These are phyloP conservation scores for Anguilla anguilla DNA, from an alignment of 2,797 vertebrate genomes.

Conservation along the genomic window DNA sequence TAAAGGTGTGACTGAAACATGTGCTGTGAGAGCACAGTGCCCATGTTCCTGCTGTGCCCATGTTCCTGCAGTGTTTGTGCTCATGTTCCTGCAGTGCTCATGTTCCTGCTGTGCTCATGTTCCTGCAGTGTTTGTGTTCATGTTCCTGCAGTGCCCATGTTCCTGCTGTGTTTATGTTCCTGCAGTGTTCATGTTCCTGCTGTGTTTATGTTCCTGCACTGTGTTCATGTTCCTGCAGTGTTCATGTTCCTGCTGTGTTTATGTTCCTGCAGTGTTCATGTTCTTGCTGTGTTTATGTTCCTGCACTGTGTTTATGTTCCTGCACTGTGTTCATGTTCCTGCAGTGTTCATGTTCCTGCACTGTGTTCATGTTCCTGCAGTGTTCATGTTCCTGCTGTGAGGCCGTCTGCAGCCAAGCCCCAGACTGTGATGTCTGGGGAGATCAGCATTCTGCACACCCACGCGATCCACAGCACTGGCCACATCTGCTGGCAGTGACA, in stretches of 20 bases:
- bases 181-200: neutral
- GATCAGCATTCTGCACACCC: constrained; percentile 50
- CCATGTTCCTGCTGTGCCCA: too few relatives aligned
- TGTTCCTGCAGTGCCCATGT: neutral
- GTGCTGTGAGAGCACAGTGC: neutral
- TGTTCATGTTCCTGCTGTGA: neutral
- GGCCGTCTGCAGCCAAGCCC: neutral
- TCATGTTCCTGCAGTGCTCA: too few relatives aligned
- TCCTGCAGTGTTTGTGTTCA: too few relatives aligned
- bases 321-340: neutral
- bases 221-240: neutral
- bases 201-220: neutral
- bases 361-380: neutral
- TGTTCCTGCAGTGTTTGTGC: too few relatives aligned
- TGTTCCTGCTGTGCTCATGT: neutral
- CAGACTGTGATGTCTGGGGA: constrained; percentile 10
- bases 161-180: neutral
- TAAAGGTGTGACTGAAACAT: neutral
- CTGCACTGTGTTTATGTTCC: neutral
- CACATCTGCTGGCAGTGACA: constrained; percentile 45
- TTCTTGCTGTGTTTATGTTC: neutral
- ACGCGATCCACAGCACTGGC: constrained; percentile 32
- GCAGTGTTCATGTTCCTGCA: neutral
- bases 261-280: neutral
- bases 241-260: too few relatives aligned